Base-by-base conservation (phyloP, 2,888 invertebrate species). In the Aquatica leii region DNA sequence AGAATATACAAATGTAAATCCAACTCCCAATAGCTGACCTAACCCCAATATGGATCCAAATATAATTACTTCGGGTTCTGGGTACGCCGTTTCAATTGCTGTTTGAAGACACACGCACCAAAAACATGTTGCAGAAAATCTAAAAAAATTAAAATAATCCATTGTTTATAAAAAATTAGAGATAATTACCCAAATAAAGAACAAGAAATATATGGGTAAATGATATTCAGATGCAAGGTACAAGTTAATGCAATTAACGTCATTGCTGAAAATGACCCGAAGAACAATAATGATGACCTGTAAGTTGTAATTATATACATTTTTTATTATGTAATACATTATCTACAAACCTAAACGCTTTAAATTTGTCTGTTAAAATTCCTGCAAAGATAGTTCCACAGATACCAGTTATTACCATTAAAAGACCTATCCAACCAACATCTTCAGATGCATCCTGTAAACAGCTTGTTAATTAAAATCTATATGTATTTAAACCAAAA, bases 121-220 rank as follows among this genome's bases (percentile, higher is more conserved):
- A 77, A 96, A 97, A 15, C 97, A 97, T 14, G 96, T 96, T 93
- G 97, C 94, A 83, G 97, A 98, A 83, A 98, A 97, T 65, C 97
- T 96, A 82, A 9, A 24, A 24, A 24, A 84, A 82, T 65, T 48
- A 59, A 54, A 59, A 20, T 40, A 37, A 14, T 14, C 11, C 3
- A 14, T 14, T 6, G 17, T 24, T 2, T 24, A n/a, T 24, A 24
- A 24, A 24, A 4, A 6, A 24, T 4, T 4, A 2, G 24, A 24
- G 24, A 24, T 18, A 66, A 71, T 73, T 72, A 78, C 78, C 76
- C 76, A 64, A 75, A 76, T 53, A 75, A 4, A 48, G 75, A 76
- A 43, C 75, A 71, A 4, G 71, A 62, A 12, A 74, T 72, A 55
- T 70, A 78, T 2, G 72, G 70, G 1, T 67, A 70, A 18, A 74